These are phyloP conservation scores for Sussaba pulchella DNA, from an alignment of 2,888 invertebrate genomes.

Conservation along the genomic window DNA sequence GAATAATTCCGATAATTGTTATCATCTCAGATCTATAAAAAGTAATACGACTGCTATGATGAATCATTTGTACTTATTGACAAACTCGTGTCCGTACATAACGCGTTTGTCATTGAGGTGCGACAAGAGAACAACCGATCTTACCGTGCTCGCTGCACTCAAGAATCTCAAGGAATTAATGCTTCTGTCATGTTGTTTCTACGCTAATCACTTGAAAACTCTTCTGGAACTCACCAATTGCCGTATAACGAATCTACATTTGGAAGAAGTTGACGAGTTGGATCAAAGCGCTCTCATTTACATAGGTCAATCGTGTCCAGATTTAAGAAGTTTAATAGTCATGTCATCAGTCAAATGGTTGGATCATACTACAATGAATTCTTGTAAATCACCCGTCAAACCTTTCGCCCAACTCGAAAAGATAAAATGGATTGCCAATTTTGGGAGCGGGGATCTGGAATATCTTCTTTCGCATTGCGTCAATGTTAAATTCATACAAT, in stretches of 20 bases:
- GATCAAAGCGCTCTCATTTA: too few species aligned
- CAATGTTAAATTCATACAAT: conserved; percentile 88
- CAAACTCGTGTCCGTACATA: conserved; percentile 89
- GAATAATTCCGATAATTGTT: conserved; percentile 85
- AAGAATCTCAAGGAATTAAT: conserved; percentile 89
- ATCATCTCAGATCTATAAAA: conserved; percentile 87
- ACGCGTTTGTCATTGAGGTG: conserved; percentile 89
- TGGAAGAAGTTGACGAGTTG: too few species aligned
- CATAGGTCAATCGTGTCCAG: conserved; percentile 90
- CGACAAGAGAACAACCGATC: conserved; percentile 88
- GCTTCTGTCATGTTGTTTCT: conserved; percentile 90
- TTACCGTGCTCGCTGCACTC: conserved; percentile 88
- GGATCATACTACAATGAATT: conserved; percentile 85
- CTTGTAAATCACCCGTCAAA: too few species aligned
- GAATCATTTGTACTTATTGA: conserved; percentile 88
- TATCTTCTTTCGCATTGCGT: too few species aligned
- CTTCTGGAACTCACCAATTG: too few species aligned
- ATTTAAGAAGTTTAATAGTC: conserved; percentile 88
- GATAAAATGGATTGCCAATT: conserved; percentile 89
- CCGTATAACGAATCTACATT: too few species aligned
- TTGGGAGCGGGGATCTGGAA: conserved; percentile 88
- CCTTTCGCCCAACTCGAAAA: conserved; percentile 89
- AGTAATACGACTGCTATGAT: conserved; percentile 89
- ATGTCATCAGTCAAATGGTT: conserved; percentile 87
- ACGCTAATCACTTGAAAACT: conserved; percentile 89